A percentile compares a stretch with the other conserved stretches of the same genome.
These are phyloP conservation scores for Orius laevigatus DNA, from an alignment of 1,140 invertebrate genomes.

Conservation along the genomic window DNA sequence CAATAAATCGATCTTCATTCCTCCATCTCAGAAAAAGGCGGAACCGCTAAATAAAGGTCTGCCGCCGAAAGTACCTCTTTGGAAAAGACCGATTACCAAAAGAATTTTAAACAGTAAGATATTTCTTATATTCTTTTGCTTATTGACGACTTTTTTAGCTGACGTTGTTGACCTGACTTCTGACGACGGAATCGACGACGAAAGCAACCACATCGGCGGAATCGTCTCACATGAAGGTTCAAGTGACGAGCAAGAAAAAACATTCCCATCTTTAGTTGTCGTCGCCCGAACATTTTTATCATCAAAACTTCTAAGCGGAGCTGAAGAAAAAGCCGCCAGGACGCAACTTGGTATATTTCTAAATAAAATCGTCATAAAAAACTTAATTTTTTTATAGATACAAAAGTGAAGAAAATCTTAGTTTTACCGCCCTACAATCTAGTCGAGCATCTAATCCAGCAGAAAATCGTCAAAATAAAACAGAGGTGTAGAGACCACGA, in stretches of 20 bases:
- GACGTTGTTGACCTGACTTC: conserved; percentile 22
- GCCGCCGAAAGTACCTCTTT: too few species aligned
- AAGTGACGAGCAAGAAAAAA: conserved; percentile 34
- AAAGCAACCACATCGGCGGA: background rate
- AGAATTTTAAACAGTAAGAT: too few species aligned
- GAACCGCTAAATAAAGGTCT: too few species aligned
- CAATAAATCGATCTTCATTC: too few species aligned
- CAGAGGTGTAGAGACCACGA: conserved; percentile 51
- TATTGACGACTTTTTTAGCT: too few species aligned
- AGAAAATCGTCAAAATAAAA: conserved; percentile 55
- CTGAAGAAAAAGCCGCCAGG: conserved; percentile 28
- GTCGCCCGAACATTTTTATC: conserved; percentile 55
- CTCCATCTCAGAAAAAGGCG: too few species aligned
- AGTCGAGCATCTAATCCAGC: conserved; percentile 75
- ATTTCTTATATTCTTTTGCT: too few species aligned
- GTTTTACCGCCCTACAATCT: conserved; percentile 64
- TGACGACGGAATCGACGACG: conserved; percentile 26
- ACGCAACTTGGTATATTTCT: too few species aligned
- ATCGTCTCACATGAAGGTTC: background rate
- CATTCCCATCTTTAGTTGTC: conserved; percentile 67
- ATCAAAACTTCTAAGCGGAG: conserved; percentile 37
- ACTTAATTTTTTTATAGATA: conserved; percentile 28
- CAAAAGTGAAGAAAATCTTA: conserved; percentile 57
- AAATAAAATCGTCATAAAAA: too few species aligned
- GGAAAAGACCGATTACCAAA: too few species aligned